Base-by-base conservation (phyloP, 35 echinoderm and acorn worm genomes). In the Stichopus chloronotus region DNA sequence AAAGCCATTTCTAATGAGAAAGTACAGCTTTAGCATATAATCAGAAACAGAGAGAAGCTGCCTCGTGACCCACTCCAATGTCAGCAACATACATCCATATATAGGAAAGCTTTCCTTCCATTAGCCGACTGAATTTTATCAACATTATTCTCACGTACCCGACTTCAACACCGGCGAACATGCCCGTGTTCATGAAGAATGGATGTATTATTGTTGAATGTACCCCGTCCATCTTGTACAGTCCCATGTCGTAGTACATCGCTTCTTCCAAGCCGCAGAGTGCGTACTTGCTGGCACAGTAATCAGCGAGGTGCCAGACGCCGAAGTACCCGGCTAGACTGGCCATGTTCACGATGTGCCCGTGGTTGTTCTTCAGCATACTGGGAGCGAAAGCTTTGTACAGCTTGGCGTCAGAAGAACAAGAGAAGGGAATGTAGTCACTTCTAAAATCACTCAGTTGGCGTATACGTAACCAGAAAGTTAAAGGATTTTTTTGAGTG, bases 241-340 rank as follows among this genome's bases (percentile, higher is more conserved):
- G 56, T 16, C 55, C 25, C 80, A 95, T 57, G 20, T 93, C 92
- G 65, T 24, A 86, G 13, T 84, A 72, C 83, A 93, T 20, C 5
- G 92, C 52, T 58, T 93, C 92, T 65, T 87, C 92, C n/a, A 93
- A 93, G 57, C 92, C 92, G 8, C 83, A 83, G 7, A 84, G 53
- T 87, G 92, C 92, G 87, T 86, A 87, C 43, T 93, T 93, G 56
- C 92, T 87, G 1, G 92, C 92, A 43, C 92, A 87, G 58, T 93
- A 93, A 69, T 93, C 92, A 4, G 83, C 63, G 21, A 93, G 82
- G 10, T 84, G 54, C 55, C 65, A 74, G 19, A 76, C 68, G 7
- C 92, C 92, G 5, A 87, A 77, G 4, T 87, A 55, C 25, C 92
- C 82, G n/a, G 92, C 83, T 5, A 84, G 53, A 25, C 92, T 93